Base-by-base conservation (phyloP, 2,888 invertebrate species). In the Listrodromus nycthemerus region DNA sequence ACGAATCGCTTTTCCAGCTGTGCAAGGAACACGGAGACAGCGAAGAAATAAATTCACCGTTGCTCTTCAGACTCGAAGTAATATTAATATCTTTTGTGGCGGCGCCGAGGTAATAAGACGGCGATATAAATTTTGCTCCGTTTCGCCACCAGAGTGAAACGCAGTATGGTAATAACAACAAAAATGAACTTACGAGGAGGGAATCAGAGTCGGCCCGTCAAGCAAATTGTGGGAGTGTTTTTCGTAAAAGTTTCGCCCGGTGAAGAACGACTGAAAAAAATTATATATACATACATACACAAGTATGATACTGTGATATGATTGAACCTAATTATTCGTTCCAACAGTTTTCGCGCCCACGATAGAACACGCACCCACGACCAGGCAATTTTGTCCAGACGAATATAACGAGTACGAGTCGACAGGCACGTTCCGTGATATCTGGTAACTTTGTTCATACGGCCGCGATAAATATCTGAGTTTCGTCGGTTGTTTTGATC, bases 41-140 rank as follows among this genome's bases (percentile, higher is more conserved):
- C n/a, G 37, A 65, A 27, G 6, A 45, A 71, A 70, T 63, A 48
- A 52, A 79, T 65, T 27, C 50, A 37, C 16, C 30, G 58, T 16
- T 30, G 0, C 30, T 27, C 58, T 61, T 8, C 16, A 7, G 61
- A 61, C 30, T 8, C 61, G 45, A 37, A 45, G 16, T 61, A 61
- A n/a, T 41, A n/a, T 45, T 58, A 45, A 24, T 37, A 48, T 73
- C 48, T 73, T 10, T 30, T 33, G 24, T 41, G 73, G 48, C 19
- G 79, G 79, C 75, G 80, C 75, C 83, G 45, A 41, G 48, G 61
- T 58, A 55, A 79, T 61, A 65, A 55, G 16, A 66, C 69, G 52
- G 66, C 41, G 71, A 73, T 69, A 71, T 80, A 80, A 83, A 83
- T 73, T 66, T 61, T 52, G 66, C 75, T 70, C 33, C 65, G 65